Conservation (phyloP, 2,113 vertebrate genomes). For the Asarcornis scutulata region DNA sequence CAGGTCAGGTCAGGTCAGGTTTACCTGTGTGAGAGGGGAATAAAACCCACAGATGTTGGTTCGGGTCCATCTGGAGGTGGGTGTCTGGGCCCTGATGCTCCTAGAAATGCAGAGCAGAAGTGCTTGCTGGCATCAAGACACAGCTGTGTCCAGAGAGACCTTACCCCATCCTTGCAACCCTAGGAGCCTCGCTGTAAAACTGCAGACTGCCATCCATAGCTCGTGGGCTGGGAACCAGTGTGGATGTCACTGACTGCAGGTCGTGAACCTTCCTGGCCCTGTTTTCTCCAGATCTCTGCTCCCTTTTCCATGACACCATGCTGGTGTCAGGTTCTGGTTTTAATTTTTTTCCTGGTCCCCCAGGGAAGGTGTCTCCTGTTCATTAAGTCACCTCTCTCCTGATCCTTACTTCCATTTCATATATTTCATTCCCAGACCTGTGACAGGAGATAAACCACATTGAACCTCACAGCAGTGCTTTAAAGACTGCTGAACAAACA, state of each 20-base stretch:
- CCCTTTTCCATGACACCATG: background rate
- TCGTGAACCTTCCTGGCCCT: background rate
- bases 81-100: background rate
- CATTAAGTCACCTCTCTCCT: background rate
- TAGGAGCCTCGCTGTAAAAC: background rate
- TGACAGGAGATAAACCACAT: background rate
- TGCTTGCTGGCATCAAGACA: background rate
- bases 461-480: rapidly evolving
- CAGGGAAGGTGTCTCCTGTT: background rate
- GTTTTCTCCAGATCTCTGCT: background rate
- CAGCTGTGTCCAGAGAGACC: background rate
- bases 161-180: rapidly evolving
- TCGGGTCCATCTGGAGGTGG: background rate
- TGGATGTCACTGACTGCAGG: background rate
- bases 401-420: background rate
- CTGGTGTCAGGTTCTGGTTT: background rate
- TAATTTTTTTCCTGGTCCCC: background rate
- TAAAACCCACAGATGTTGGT: background rate
- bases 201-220: background rate
- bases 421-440: background rate
- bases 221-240: background rate
- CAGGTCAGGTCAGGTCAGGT: background rate
- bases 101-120: background rate
- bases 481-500: background rate
- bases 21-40: background rate